phyloP scores from a whole-genome alignment of 64 coral and sea anemone genomes.

The Pachyseris speciosa region DNA sequence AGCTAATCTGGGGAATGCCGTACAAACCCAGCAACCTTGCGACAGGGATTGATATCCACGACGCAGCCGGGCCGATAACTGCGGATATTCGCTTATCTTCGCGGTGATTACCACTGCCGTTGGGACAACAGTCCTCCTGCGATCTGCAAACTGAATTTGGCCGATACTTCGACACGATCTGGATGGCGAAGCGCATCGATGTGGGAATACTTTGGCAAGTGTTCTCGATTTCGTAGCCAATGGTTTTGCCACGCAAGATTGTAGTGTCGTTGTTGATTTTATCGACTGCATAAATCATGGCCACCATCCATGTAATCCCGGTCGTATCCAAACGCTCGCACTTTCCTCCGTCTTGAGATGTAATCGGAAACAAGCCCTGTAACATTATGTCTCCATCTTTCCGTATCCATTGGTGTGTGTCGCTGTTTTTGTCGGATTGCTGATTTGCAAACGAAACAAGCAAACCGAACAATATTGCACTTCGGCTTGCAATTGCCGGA shows the following conservation, averaged over 20 bases:
- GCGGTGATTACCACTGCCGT: background rate
- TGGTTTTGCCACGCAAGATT: constrained; percentile 65
- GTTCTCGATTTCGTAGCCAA: constrained; percentile 91
- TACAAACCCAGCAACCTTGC: constrained; percentile 88
- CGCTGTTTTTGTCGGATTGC: background rate
- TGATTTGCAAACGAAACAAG: background rate
- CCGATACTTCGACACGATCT: constrained; percentile 88
- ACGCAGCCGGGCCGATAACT: constrained; percentile 87
- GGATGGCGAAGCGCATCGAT: constrained; percentile 81
- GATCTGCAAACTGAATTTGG: constrained; percentile 83
- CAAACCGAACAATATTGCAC: background rate
- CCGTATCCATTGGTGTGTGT: background rate
- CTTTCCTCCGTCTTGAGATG: constrained; percentile 45
- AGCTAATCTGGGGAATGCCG: constrained; percentile 86
- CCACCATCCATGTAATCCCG: constrained; percentile 80
- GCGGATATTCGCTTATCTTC: constrained; percentile 41
- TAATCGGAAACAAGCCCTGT: constrained; percentile 84
- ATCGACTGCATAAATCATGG: constrained; percentile 87
- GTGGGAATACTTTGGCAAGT: constrained; percentile 86
- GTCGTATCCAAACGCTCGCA: constrained; percentile 49
- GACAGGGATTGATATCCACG: constrained; percentile 89
- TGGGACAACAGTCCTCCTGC: constrained; percentile 54
- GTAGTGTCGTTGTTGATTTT: constrained; percentile 74
- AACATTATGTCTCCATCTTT: constrained; percentile 71
- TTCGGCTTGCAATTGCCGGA: background rate